Evolutionary conservation across 2,797 vertebrate genomes (phyloP).

Genomic region (Neostethus bicornis): DNA sequence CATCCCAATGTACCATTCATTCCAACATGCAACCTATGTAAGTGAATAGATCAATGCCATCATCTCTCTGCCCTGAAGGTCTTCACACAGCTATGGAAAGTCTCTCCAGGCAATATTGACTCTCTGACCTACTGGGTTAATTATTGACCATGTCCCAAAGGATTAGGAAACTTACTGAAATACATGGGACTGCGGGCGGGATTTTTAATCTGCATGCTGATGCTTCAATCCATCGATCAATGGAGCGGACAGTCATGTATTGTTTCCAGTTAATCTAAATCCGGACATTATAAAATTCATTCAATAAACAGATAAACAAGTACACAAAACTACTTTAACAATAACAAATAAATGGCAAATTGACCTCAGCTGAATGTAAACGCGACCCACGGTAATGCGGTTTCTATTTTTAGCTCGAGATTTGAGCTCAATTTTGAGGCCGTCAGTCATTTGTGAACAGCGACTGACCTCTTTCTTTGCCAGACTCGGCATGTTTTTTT

Average conservation of each 20-base stretch:
- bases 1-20: not conserved
- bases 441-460: constrained; percentile 28
- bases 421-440: constrained; percentile 5
- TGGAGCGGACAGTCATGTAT: not conserved
- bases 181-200: not conserved
- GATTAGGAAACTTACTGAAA: constrained; percentile 1
- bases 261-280: not conserved
- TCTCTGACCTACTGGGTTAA: constrained; percentile 2
- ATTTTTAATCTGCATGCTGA: not conserved
- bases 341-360: not conserved
- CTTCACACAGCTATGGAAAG: constrained; percentile 27
- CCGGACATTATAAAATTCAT: not conserved
- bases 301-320: constrained; percentile 2
- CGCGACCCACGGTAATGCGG: not conserved
- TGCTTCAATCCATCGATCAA: not conserved
- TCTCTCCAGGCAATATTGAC: constrained; percentile 26
- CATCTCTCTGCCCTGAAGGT: constrained; percentile 17
- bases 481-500: constrained; percentile 10
- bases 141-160: constrained; percentile 20
- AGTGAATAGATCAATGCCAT: not conserved
- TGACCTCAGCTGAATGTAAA: not conserved
- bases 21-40: not conserved
- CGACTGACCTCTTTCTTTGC: constrained; percentile 12
- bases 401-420: not conserved
- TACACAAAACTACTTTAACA: not conserved